Evolutionary conservation across 2,888 invertebrate species (phyloP).

Genomic region (Ditula angustiorana): DNA sequence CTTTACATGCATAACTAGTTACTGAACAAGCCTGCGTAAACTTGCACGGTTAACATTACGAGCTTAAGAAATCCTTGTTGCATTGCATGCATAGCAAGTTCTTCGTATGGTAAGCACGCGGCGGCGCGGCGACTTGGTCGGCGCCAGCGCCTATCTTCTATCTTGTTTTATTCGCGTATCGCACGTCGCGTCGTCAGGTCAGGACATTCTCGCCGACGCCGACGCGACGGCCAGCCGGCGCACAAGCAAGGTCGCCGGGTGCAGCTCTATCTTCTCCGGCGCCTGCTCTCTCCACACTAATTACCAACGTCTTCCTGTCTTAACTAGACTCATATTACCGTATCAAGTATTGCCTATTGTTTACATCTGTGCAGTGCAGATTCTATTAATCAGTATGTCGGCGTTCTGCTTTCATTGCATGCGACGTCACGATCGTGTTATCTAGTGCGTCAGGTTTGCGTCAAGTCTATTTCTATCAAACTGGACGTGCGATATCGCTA

Average conservation of each 20-base stretch:
- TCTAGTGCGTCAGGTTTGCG: conserved; percentile 65
- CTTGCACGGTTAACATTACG: conserved; percentile 3
- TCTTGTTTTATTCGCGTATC: conserved; percentile 65
- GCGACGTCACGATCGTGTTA: conserved; percentile 59
- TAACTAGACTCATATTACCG: conserved; percentile 55
- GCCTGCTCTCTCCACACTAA: conserved; percentile 59
- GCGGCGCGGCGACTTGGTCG: too few species aligned
- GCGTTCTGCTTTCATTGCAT: conserved; percentile 61
- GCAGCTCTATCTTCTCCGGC: conserved; percentile 71
- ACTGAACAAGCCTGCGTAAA: neutral
- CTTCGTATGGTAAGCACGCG: conserved; percentile 38
- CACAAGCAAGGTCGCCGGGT: conserved; percentile 73
- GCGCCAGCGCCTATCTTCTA: conserved; percentile 60
- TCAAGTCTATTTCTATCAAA: conserved; percentile 62
- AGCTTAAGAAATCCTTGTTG: conserved; percentile 1
- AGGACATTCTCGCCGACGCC: conserved; percentile 39
- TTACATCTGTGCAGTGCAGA: conserved; percentile 51
- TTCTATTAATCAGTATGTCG: conserved; percentile 64
- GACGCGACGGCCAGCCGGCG: conserved; percentile 47
- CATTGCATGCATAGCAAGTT: conserved; percentile 21
- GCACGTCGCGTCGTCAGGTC: conserved; percentile 58
- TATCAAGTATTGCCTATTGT: conserved; percentile 3
- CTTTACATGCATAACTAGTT: conserved; percentile 1
- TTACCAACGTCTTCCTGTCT: conserved; percentile 56
- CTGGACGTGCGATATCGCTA: conserved; percentile 36